Percentiles rank a stretch among this genome's conserved stretches.
These are phyloP conservation scores for Melanerpes formicivorus DNA, from an alignment of 2,113 vertebrate genomes.

Conservation along the genomic window DNA sequence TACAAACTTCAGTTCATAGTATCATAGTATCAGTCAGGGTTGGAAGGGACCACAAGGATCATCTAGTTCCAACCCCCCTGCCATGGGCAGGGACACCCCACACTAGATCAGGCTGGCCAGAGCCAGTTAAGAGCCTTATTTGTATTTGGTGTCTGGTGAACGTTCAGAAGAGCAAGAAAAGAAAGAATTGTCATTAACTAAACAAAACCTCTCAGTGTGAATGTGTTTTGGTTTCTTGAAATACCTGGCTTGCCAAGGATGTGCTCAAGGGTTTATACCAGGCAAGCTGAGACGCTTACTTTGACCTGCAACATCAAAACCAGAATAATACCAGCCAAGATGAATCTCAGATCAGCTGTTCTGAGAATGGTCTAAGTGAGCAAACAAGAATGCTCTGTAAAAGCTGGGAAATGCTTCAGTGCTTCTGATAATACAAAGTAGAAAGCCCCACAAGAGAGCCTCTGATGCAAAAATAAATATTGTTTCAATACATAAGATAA, in stretches of 20 bases:
- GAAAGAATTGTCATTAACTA: neutral
- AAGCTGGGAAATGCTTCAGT: neutral
- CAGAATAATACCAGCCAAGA: neutral
- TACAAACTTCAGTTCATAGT: neutral
- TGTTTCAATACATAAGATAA: neutral
- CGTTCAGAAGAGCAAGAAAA: neutral
- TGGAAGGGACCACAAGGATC: too few species aligned
- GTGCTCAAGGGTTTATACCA: neutral
- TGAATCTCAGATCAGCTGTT: neutral
- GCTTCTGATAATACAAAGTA: neutral
- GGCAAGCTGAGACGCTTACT: neutral
- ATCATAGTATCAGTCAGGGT: too few species aligned
- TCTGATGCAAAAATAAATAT: neutral
- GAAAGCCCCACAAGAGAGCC: neutral
- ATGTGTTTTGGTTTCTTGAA: neutral
- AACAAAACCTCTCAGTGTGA: neutral
- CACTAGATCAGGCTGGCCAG: too few species aligned
- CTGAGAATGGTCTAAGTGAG: neutral
- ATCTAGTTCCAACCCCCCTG: too few species aligned
- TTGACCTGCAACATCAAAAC: neutral
- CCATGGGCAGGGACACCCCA: too few species aligned
- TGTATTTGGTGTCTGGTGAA: neutral
- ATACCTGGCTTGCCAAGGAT: slow-evolving; percentile 3
- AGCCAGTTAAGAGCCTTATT: slow-evolving; percentile 1
- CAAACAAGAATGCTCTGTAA: neutral